A percentile compares a stretch with the other conserved stretches of the same genome.
Conservation (phyloP, 2,888 invertebrate species). For the Ptychoptera albimana region DNA sequence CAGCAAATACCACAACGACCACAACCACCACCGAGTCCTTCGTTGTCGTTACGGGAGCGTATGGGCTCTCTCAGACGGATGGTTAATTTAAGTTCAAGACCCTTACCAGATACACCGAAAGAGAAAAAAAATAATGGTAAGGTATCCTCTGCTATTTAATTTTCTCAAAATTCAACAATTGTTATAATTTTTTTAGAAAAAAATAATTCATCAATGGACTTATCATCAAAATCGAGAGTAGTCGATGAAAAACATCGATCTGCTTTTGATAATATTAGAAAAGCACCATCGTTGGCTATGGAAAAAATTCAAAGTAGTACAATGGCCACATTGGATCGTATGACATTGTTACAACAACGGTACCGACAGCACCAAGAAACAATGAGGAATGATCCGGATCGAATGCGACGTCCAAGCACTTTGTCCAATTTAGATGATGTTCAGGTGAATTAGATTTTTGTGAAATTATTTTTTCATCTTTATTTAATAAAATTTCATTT, state of each 20-base stretch:
- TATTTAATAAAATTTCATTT: not conserved
- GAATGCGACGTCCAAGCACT: conserved; percentile 10
- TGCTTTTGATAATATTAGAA: conserved; percentile 27
- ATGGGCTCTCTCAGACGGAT: conserved; percentile 16
- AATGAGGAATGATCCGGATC: conserved; percentile 22
- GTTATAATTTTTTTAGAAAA: not conserved
- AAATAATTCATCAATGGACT: not conserved
- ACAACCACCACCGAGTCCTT: conserved; percentile 13
- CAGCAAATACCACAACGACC: not conserved
- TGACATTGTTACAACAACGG: conserved; percentile 35
- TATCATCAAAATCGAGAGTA: not conserved
- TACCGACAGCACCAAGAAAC: conserved; percentile 40
- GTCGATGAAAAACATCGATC: conserved; percentile 12
- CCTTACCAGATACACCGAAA: conserved; percentile 37
- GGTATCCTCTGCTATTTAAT: too few species aligned
- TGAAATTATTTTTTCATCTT: not conserved
- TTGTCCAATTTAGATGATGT: conserved; percentile 16
- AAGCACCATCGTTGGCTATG: conserved; percentile 28
- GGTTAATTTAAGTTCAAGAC: conserved; percentile 26
- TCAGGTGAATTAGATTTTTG: conserved; percentile 16
- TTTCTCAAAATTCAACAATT: too few species aligned
- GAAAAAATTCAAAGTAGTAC: conserved; percentile 31
- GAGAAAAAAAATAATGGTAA: not conserved
- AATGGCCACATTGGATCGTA: conserved; percentile 28
- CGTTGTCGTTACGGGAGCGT: conserved; percentile 19